Base-by-base conservation (phyloP, 2,113 vertebrate species). In the Pelvicachromis taeniatus region DNA sequence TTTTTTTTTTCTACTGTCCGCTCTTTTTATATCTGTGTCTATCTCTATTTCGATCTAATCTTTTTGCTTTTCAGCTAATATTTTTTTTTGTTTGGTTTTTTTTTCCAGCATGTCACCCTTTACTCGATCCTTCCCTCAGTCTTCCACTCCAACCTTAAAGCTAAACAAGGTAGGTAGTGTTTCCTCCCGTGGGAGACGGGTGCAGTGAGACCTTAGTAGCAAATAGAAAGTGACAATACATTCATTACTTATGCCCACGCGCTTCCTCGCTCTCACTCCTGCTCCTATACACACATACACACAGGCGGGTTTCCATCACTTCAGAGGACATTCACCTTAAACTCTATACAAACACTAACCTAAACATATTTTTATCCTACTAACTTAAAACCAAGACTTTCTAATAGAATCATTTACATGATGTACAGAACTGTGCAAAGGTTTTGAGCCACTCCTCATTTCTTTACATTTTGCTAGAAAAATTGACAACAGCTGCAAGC, bases 171-270 rank as follows among this genome's bases (percentile, higher is more conserved):
- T 53, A 78, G 85, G 61, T 80, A 68, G 78, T 16, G 73, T 88
- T 87, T 91, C 78, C 78, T 91, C 92, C 88, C 78, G 1, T 21
- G 63, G 86, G 91, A 89, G 7, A 73, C 1, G n/a, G 56, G 65
- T 10, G 56, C 83, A 59, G 52, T 52, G 84, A 82, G 48, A 85
- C 91, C 89, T 85, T 45, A 54, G 85, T 42, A 19, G 81, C 77
- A 94, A 95, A 94, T 88, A 85, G 73, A 89, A 93, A 91, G 89
- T 88, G 94, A 94, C 92, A 93, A 91, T 85, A 83, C 77, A 90
- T 90, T 91, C 81, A 94, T 95, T 95, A 91, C 89, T 91, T 86
- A 86, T 89, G 87, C 85, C 85, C 63, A 82, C 86, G 78, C 26
- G 52, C 63, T 88, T 82, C 56, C 75, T 80, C 70, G 42, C 63